Evolutionary conservation across 2,888 invertebrate species (phyloP).

Genomic region (Nebria brevicollis): DNA sequence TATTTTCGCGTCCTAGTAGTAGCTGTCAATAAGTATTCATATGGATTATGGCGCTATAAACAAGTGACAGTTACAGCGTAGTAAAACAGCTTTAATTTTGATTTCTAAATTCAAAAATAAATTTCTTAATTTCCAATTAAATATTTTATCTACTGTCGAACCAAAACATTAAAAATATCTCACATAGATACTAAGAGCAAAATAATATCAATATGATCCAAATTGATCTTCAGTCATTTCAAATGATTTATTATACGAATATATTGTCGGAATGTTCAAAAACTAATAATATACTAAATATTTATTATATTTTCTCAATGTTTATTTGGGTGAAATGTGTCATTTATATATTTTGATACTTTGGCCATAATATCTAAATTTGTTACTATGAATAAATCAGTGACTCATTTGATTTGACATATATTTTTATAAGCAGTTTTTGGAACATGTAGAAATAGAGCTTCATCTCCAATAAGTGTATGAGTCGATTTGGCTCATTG

Average conservation of each 20-base stretch:
- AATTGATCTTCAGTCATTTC: too few species aligned
- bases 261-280: too few species aligned
- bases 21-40: not conserved
- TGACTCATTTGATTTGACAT: not conserved
- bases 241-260: too few species aligned
- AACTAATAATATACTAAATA: too few species aligned
- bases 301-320: not conserved
- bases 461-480: not conserved
- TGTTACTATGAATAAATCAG: not conserved
- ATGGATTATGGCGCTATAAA: slow-evolving; percentile 5
- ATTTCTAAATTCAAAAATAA: not conserved
- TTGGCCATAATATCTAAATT: not conserved
- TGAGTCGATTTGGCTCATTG: not conserved
- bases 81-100: not conserved
- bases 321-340: not conserved
- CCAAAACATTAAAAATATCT: too few species aligned
- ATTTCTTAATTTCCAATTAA: too few species aligned
- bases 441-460: not conserved
- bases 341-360: not conserved
- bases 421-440: not conserved
- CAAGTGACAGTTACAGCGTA: not conserved
- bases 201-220: too few species aligned
- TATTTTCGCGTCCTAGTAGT: not conserved
- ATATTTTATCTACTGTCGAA: too few species aligned
- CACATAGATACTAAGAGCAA: too few species aligned